A percentile compares a stretch with the other conserved stretches of the same genome.
Conservation (phyloP, 2,113 vertebrate genomes). For the Bothrops jararaca region DNA sequence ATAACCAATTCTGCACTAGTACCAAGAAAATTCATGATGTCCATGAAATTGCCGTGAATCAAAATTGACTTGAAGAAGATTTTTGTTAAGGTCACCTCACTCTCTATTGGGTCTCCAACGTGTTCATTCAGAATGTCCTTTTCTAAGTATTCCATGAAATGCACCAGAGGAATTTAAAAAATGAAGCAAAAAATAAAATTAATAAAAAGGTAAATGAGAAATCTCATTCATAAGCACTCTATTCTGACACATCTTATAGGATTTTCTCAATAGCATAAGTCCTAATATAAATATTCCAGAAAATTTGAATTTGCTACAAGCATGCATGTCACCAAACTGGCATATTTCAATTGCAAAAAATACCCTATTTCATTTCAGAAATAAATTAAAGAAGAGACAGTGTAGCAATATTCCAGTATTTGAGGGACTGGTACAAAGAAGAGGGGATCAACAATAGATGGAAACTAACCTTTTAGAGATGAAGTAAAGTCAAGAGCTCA, state of each 20-base stretch:
- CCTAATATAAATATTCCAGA: neutral
- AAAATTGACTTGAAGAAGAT: neutral
- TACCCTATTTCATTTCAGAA: neutral
- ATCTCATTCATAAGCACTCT: neutral
- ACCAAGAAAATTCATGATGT: neutral
- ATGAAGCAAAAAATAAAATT: neutral
- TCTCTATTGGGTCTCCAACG: neutral
- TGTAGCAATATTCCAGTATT: neutral
- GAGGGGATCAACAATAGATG: neutral
- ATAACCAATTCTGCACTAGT: neutral
- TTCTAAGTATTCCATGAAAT: neutral
- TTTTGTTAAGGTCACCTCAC: neutral
- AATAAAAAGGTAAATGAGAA: neutral
- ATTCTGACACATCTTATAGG: neutral
- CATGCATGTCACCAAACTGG: neutral
- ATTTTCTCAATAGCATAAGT: neutral
- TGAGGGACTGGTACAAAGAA: neutral
- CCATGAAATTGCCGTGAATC: neutral
- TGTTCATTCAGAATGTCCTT: neutral
- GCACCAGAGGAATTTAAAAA: neutral
- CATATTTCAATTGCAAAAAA: neutral
- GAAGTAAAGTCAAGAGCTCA: neutral
- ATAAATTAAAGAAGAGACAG: neutral
- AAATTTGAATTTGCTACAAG: neutral
- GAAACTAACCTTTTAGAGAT: neutral